Conservation (phyloP, 2,113 vertebrate genomes). For the Zootoca vivipara region DNA sequence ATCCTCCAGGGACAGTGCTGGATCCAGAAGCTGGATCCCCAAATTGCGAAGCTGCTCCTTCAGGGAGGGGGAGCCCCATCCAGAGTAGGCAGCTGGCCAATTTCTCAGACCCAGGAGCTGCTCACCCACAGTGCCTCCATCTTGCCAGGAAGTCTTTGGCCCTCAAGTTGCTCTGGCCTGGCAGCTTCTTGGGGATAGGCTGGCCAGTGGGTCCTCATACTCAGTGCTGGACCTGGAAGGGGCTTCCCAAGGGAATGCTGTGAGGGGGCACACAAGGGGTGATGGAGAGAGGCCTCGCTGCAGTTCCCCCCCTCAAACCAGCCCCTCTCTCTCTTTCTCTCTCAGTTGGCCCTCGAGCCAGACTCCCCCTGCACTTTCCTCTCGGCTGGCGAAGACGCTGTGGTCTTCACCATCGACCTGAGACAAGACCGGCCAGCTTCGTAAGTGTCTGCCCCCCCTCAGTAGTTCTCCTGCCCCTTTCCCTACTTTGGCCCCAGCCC, state of each 20-base stretch:
- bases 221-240: not conserved
- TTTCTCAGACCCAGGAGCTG: too few relatives aligned
- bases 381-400: constrained; percentile 95
- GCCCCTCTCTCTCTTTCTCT: constrained; percentile 14
- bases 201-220: too few relatives aligned
- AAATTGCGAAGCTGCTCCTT: too few relatives aligned
- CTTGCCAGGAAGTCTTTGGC: too few relatives aligned
- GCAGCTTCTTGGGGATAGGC: not conserved
- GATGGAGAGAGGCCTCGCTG: not conserved
- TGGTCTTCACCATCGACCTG: constrained; percentile 94
- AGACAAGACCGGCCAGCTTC: constrained; percentile 90
- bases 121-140: too few relatives aligned
- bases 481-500: not conserved
- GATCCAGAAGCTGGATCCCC: too few relatives aligned
- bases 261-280: too few relatives aligned
- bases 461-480: not conserved
- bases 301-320: not conserved
- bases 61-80: too few relatives aligned
- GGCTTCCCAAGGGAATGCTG: not conserved
- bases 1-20: too few relatives aligned
- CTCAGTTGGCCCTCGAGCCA: constrained; percentile 93
- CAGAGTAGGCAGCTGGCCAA: too few relatives aligned
- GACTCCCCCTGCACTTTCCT: constrained; percentile 96
- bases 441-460: constrained; percentile 77
- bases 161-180: not conserved